These are phyloP conservation scores for Brachionus koreanus DNA, from an alignment of 1,140 invertebrate genomes.

Conservation along the genomic window DNA sequence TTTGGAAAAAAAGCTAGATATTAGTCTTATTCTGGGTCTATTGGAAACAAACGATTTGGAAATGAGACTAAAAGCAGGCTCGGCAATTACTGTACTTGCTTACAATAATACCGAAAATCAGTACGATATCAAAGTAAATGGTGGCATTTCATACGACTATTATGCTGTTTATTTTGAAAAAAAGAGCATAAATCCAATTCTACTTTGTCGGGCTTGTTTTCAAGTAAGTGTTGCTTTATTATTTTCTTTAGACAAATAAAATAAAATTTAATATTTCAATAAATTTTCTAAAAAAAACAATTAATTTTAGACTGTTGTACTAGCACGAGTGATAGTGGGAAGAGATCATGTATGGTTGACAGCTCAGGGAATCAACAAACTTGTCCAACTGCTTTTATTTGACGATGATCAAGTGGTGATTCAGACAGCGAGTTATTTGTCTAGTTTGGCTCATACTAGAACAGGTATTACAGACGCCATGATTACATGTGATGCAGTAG, in stretches of 20 bases:
- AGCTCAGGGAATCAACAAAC: constrained; percentile 52
- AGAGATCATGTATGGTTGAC: constrained; percentile 55
- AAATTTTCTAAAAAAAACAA: not conserved
- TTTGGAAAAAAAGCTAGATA: not conserved
- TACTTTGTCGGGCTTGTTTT: constrained; percentile 54
- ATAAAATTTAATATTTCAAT: not conserved
- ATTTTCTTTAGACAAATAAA: not conserved
- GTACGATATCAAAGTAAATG: constrained; percentile 54
- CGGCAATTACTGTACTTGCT: constrained; percentile 56
- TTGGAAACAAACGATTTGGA: constrained; percentile 39
- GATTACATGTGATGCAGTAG: constrained; percentile 51
- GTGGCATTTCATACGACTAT: constrained; percentile 53
- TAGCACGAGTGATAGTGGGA: constrained; percentile 56
- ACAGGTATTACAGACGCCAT: constrained; percentile 59
- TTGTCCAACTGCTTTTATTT: constrained; percentile 50
- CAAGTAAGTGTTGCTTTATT: constrained; percentile 51
- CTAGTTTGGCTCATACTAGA: constrained; percentile 56
- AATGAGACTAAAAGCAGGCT: constrained; percentile 51
- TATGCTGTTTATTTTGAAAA: constrained; percentile 54
- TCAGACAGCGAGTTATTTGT: constrained; percentile 46
- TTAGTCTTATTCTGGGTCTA: not conserved
- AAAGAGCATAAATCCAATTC: constrained; percentile 48
- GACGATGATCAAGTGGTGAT: constrained; percentile 32
- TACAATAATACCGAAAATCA: constrained; percentile 58
- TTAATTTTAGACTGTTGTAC: constrained; percentile 52